Evolutionary conservation across 2,888 invertebrate species (phyloP).

Genomic region (Pheosia gnoma): DNA sequence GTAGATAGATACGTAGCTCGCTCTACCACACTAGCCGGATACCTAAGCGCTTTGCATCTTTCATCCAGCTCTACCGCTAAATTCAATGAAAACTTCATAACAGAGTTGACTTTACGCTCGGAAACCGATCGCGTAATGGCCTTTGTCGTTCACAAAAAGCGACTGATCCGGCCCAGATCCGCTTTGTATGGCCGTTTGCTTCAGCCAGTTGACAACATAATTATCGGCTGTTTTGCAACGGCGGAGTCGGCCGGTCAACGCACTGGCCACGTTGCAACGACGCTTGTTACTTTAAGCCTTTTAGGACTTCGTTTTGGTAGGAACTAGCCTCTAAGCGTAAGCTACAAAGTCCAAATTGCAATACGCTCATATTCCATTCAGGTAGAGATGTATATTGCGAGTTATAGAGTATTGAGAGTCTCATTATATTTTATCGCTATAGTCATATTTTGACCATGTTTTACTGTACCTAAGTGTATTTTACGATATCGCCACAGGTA

Average conservation of each 20-base stretch:
- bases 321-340: background rate
- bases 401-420: background rate
- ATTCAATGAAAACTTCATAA: slow-evolving; percentile 79
- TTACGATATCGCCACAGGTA: too few relatives aligned
- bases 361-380: background rate
- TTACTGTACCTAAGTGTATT: too few relatives aligned
- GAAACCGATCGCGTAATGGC: slow-evolving; percentile 79
- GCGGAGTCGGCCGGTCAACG: slow-evolving; percentile 66
- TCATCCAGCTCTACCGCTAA: slow-evolving; percentile 64
- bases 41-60: background rate
- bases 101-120: slow-evolving; percentile 76
- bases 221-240: slow-evolving; percentile 67
- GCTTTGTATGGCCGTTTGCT: slow-evolving; percentile 76
- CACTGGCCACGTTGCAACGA: slow-evolving; percentile 12
- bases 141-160: slow-evolving; percentile 80
- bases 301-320: slow-evolving; percentile 17
- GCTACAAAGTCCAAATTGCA: background rate
- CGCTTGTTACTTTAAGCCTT: slow-evolving; percentile 38
- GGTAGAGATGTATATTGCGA: background rate
- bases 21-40: background rate
- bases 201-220: slow-evolving; percentile 78
- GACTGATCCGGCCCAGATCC: slow-evolving; percentile 75
- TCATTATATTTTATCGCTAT: background rate
- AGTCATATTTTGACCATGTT: background rate
- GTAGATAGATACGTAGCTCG: too few relatives aligned